Conservation (phyloP, 2,797 vertebrate species). For the Lateolabrax maculatus region DNA sequence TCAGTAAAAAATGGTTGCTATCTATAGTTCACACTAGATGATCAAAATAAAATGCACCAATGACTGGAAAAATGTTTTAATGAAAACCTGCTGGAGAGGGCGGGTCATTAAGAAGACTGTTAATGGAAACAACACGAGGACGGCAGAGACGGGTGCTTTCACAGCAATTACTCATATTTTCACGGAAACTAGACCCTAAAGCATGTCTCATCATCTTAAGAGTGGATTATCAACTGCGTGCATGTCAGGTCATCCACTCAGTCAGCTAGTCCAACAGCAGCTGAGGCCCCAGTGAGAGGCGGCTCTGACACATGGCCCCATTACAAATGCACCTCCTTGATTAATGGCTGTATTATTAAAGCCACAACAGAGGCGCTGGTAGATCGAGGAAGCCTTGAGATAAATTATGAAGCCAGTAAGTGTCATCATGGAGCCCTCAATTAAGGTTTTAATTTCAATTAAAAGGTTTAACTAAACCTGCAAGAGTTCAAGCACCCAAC, state of each 20-base stretch:
- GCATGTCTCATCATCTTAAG: constrained; percentile 57
- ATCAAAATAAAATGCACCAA: background rate
- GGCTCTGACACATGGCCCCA: constrained; percentile 27
- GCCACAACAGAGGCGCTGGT: background rate
- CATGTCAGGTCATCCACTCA: constrained; percentile 48
- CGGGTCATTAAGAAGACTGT: constrained; percentile 10
- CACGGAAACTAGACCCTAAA: constrained; percentile 37
- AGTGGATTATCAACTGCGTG: constrained; percentile 56
- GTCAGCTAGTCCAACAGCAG: constrained; percentile 52
- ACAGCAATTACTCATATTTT: constrained; percentile 56
- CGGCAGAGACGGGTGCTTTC: constrained; percentile 2
- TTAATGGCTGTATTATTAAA: background rate
- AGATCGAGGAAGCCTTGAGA: background rate
- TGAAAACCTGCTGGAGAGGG: constrained; percentile 10
- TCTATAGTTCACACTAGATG: background rate
- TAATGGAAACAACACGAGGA: constrained; percentile 42
- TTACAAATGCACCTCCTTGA: background rate
- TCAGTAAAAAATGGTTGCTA: background rate
- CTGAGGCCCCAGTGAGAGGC: constrained; percentile 39
- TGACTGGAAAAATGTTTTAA: background rate
- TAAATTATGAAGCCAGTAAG: background rate
- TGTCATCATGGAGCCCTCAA: background rate
- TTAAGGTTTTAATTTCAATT: background rate
- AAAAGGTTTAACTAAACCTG: background rate
- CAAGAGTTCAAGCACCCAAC: background rate